Conservation (phyloP, 1,140 invertebrate genomes). For the Panagrolaimus sp. region DNA sequence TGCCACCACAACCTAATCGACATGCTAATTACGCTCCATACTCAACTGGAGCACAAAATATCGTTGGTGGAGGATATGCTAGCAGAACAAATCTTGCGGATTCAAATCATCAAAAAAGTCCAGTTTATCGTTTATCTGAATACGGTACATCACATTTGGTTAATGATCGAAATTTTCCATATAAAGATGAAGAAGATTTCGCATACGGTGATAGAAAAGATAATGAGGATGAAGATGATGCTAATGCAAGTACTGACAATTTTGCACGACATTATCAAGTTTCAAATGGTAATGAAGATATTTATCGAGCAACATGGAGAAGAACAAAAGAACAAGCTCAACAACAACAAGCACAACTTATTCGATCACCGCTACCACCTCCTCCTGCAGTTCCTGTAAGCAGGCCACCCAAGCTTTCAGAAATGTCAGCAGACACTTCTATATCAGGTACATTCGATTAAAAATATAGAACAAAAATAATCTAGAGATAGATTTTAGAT, state of each 20-base stretch:
- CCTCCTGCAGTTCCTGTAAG: conserved; percentile 9
- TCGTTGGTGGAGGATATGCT: neutral
- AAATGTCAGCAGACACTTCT: conserved; percentile 6
- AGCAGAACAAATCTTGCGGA: conserved; percentile 1
- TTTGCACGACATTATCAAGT: conserved; percentile 23
- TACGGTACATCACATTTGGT: neutral
- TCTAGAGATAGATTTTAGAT: neutral
- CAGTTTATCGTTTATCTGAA: neutral
- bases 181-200: conserved; percentile 5
- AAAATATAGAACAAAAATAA: neutral
- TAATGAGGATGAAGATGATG: conserved; percentile 17
- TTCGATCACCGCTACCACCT: conserved; percentile 17
- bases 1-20: conserved; percentile 6
- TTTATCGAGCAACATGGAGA: conserved; percentile 31
- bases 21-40: neutral
- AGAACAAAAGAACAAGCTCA: conserved; percentile 25
- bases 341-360: neutral
- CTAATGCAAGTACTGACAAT: conserved; percentile 13
- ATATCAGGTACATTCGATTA: conserved; percentile 11
- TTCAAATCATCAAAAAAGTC: neutral
- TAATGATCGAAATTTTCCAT: neutral
- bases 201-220: conserved; percentile 12
- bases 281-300: conserved; percentile 25
- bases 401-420: neutral
- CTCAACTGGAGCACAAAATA: neutral